Conservation (phyloP, 2,797 vertebrate genomes). For the Muraenolepis orangiensis region DNA sequence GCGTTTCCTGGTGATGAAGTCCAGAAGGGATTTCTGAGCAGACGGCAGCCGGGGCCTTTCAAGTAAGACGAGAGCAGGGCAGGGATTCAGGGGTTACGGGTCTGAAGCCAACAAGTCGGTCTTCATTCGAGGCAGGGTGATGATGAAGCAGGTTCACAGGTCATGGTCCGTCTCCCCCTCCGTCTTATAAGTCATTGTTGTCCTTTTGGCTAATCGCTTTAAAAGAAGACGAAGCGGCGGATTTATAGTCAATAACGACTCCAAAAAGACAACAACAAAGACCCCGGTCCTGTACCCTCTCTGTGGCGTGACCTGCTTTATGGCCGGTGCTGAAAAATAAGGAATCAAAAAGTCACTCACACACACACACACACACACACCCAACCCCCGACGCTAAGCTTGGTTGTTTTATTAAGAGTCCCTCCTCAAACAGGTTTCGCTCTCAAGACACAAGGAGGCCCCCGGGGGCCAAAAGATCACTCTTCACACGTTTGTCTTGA, state of each 20-base stretch:
- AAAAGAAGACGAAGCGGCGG: conserved; percentile 13
- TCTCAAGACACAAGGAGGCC: not conserved
- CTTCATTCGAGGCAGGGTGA: not conserved
- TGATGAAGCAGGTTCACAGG: not conserved
- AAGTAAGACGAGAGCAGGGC: not conserved
- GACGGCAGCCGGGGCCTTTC: not conserved
- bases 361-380: not conserved
- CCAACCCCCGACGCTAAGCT: conserved; percentile 23
- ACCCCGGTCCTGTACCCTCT: conserved; percentile 6
- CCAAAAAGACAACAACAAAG: conserved; percentile 8
- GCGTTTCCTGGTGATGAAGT: not conserved
- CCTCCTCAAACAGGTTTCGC: conserved; percentile 7
- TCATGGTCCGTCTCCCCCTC: not conserved
- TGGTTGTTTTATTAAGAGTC: conserved; percentile 19
- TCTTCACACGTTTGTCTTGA: not conserved
- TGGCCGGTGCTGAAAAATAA: conserved; percentile 30
- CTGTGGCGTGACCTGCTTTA: conserved; percentile 27
- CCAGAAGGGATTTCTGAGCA: not conserved
- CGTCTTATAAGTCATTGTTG: too few species aligned
- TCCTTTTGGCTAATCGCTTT: not conserved
- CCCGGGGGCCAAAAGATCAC: not conserved
- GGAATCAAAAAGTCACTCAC: not conserved
- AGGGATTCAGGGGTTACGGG: not conserved
- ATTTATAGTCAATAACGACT: conserved; percentile 12
- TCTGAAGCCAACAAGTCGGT: not conserved